These are phyloP conservation scores for Drosophila helvetica DNA, from an alignment of 2,888 invertebrate genomes.

Conservation along the genomic window DNA sequence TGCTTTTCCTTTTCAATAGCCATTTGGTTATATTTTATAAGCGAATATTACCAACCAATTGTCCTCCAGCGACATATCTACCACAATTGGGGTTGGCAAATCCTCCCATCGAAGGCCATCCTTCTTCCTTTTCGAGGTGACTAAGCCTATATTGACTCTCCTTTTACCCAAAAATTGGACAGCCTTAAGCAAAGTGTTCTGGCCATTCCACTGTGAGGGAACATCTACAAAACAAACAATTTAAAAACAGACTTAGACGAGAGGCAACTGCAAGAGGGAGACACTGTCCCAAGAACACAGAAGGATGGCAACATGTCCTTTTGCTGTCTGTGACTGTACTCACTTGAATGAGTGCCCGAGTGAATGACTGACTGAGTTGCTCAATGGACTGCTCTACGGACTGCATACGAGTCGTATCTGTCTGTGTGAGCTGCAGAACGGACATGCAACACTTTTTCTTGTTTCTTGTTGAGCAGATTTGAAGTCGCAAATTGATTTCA, in stretches of 20 bases:
- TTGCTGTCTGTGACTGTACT: background rate
- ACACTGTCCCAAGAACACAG: slow-evolving; percentile 28
- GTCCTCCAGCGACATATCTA: too few relatives aligned
- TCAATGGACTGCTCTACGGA: slow-evolving; percentile 15
- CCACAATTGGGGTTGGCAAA: too few relatives aligned
- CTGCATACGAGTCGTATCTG: background rate
- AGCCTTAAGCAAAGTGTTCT: background rate
- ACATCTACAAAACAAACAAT: slow-evolving; percentile 12
- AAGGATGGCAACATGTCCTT: slow-evolving; percentile 2
- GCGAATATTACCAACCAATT: too few relatives aligned
- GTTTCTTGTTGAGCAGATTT: slow-evolving; percentile 62
- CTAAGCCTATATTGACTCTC: background rate
- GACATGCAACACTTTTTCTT: slow-evolving; percentile 32
- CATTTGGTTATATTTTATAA: too few relatives aligned
- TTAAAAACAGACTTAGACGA: slow-evolving; percentile 14
- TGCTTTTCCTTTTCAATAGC: background rate
- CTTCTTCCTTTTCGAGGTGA: background rate
- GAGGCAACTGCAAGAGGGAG: background rate
- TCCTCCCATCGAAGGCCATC: background rate
- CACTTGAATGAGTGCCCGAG: slow-evolving; percentile 35
- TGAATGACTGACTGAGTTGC: slow-evolving; percentile 38
- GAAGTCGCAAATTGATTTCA: slow-evolving; percentile 68
- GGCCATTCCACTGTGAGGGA: slow-evolving; percentile 5
- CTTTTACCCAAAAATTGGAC: background rate
- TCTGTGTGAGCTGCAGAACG: background rate